Conservation (phyloP, 1,140 invertebrate genomes). For the Onthophagus taurus region DNA sequence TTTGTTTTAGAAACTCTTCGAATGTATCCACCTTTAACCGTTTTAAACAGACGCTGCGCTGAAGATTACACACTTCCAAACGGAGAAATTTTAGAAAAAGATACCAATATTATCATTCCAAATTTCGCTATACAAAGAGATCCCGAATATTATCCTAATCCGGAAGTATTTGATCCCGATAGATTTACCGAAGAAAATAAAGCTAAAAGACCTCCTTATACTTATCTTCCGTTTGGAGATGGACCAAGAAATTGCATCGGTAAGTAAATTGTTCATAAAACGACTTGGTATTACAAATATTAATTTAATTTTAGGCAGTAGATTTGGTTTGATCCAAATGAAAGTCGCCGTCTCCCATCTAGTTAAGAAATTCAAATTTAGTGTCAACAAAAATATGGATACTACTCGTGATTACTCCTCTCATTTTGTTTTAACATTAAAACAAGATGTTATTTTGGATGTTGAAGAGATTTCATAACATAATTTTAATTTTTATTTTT, state of each 20-base stretch:
- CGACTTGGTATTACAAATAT: background rate
- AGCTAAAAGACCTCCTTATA: constrained; percentile 22
- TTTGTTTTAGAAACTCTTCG: constrained; percentile 45
- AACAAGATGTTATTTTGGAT: too few species aligned
- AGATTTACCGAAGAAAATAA: constrained; percentile 23
- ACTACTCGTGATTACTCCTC: too few species aligned
- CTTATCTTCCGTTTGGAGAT: constrained; percentile 8
- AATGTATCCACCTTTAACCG: constrained; percentile 43
- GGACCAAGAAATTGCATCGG: constrained; percentile 10
- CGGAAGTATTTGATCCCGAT: constrained; percentile 12
- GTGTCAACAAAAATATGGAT: background rate
- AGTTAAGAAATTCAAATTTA: background rate
- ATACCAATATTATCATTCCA: constrained; percentile 37
- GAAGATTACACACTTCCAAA: constrained; percentile 37
- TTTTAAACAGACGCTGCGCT: constrained; percentile 42
- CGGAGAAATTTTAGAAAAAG: constrained; percentile 25
- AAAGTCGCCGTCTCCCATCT: background rate
- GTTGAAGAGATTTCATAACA: too few species aligned
- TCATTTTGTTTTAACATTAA: too few species aligned
- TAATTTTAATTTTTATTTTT: too few species aligned
- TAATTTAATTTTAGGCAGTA: background rate
- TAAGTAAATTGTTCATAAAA: constrained; percentile 1
- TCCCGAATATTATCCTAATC: constrained; percentile 26
- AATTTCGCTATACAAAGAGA: constrained; percentile 49
- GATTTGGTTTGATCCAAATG: background rate